A percentile compares a stretch with the other conserved stretches of the same genome.
These are phyloP conservation scores for Psittacula cyanocephala DNA, from an alignment of 2,113 vertebrate genomes.

Conservation along the genomic window DNA sequence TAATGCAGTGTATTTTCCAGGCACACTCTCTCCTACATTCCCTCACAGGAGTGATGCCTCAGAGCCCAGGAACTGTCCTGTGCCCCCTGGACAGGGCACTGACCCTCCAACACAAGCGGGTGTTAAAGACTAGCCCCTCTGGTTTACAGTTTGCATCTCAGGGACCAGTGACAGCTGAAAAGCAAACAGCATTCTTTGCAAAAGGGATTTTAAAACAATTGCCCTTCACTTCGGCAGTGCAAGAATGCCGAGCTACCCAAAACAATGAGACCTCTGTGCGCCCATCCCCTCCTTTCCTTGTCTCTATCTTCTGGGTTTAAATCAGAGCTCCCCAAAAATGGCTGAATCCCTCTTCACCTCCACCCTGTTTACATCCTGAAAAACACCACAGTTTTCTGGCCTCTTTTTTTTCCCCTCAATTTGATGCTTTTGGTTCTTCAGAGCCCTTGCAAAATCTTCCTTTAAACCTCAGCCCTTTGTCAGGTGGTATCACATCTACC, in stretches of 20 bases:
- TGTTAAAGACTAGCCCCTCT: not conserved
- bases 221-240: not conserved
- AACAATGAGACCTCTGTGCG: slow-evolving; percentile 67
- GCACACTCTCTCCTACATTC: not conserved
- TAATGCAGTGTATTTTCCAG: not conserved
- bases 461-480: slow-evolving; percentile 53
- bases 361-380: slow-evolving; percentile 15
- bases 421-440: not conserved
- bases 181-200: slow-evolving; percentile 37
- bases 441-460: slow-evolving; percentile 11
- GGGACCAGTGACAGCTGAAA: not conserved
- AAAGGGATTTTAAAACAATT: slow-evolving; percentile 60
- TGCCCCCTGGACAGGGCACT: not conserved
- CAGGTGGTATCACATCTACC: slow-evolving; percentile 50
- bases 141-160: slow-evolving; percentile 6
- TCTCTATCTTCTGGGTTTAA: slow-evolving; percentile 4
- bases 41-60: not conserved
- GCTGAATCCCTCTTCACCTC: not conserved
- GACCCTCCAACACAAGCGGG: not conserved
- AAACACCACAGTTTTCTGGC: not conserved
- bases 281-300: slow-evolving; percentile 31
- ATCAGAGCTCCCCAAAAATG: slow-evolving; percentile 46
- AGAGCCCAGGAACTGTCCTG: not conserved
- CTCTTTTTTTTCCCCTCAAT: not conserved
- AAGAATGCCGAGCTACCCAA: slow-evolving; percentile 35